Conservation (phyloP, 2,113 vertebrate genomes). For the Rhabdornis inornatus region DNA sequence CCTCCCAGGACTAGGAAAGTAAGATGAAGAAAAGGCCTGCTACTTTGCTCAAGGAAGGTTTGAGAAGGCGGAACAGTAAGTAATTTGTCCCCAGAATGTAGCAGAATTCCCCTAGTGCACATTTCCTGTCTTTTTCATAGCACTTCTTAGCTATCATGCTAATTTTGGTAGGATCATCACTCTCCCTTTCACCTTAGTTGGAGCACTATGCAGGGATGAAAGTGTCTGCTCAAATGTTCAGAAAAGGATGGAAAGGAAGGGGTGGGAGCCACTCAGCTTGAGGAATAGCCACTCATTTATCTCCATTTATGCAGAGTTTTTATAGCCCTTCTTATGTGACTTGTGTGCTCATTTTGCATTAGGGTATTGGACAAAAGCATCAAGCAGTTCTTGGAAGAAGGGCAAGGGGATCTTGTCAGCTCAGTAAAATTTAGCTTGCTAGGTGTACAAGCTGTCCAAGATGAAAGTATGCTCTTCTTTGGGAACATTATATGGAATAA, state of each 20-base stretch:
- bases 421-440: neutral
- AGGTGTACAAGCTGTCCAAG: neutral
- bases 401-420: neutral
- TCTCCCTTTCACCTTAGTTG: neutral
- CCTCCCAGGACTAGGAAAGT: neutral
- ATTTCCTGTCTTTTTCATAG: neutral
- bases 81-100: neutral
- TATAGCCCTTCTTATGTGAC: neutral
- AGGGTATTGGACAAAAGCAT: neutral
- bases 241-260: neutral
- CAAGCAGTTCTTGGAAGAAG: neutral
- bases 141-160: neutral
- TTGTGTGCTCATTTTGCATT: neutral
- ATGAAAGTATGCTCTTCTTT: neutral
- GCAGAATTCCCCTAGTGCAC: neutral
- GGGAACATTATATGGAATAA: neutral
- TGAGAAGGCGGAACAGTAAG: neutral
- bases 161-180: neutral
- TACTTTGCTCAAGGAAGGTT: neutral
- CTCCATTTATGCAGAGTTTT: neutral
- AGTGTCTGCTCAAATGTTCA: neutral
- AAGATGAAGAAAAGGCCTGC: neutral
- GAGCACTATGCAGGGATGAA: neutral
- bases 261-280: neutral
- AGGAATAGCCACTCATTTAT: neutral